These are phyloP conservation scores for Torymus tubicola DNA, from an alignment of 2,888 invertebrate species.

Conservation along the genomic window DNA sequence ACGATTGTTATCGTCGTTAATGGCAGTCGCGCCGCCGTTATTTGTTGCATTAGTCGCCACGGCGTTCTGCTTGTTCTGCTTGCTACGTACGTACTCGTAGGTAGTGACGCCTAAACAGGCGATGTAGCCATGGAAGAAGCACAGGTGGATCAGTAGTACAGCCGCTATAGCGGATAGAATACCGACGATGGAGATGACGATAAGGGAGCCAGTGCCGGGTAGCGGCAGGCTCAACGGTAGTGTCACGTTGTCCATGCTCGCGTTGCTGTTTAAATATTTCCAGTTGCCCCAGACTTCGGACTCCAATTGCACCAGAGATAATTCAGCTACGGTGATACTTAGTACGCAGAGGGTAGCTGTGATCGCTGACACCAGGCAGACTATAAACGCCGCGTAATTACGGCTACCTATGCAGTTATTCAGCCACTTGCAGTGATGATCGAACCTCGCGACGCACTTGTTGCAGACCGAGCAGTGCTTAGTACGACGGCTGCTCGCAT, in stretches of 20 bases:
- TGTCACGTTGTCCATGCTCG: slow-evolving; percentile 68
- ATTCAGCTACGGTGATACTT: slow-evolving; percentile 83
- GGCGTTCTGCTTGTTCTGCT: slow-evolving; percentile 64
- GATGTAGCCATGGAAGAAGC: slow-evolving; percentile 93
- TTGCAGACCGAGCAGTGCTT: slow-evolving; percentile 98
- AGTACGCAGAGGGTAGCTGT: slow-evolving; percentile 84
- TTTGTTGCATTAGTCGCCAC: neutral
- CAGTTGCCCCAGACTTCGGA: slow-evolving; percentile 66
- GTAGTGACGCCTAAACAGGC: slow-evolving; percentile 90
- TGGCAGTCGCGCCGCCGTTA: slow-evolving; percentile 10
- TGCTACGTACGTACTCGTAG: slow-evolving; percentile 88
- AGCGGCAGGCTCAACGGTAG: slow-evolving; percentile 64
- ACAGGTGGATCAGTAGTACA: slow-evolving; percentile 87
- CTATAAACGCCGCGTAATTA: slow-evolving; percentile 91
- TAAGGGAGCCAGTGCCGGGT: slow-evolving; percentile 77
- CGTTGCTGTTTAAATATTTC: slow-evolving; percentile 66
- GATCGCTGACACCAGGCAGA: slow-evolving; percentile 88
- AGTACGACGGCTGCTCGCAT: slow-evolving; percentile 85
- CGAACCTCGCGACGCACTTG: slow-evolving; percentile 96
- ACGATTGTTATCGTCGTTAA: too few relatives aligned
- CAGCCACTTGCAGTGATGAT: slow-evolving; percentile 99
- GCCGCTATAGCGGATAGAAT: slow-evolving; percentile 86
- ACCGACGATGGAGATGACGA: slow-evolving; percentile 77
- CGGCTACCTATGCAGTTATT: slow-evolving; percentile 97
- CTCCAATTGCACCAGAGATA: slow-evolving; percentile 82